Evolutionary conservation across 1,140 invertebrate species (phyloP).

Genomic region (Drosophila sp.): DNA sequence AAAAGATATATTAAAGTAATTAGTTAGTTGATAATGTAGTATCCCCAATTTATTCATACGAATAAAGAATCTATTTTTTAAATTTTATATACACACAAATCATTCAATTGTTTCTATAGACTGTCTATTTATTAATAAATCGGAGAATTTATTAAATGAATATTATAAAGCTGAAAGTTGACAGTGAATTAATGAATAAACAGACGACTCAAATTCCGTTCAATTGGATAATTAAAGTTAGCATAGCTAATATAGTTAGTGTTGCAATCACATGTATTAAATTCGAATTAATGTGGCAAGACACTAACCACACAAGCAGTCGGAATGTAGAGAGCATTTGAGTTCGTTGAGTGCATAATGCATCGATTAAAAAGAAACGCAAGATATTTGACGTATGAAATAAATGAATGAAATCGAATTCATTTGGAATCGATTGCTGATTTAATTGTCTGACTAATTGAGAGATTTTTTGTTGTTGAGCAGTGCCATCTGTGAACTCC

Average conservation of each 20-base stretch:
- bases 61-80: too few relatives aligned
- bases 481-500: constrained; percentile 61
- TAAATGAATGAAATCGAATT: constrained; percentile 61
- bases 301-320: constrained; percentile 11
- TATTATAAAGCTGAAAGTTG: not conserved
- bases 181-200: too few relatives aligned
- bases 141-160: too few relatives aligned
- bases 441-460: constrained; percentile 85
- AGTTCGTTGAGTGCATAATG: constrained; percentile 2
- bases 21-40: too few relatives aligned
- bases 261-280: not conserved
- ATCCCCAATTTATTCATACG: too few relatives aligned
- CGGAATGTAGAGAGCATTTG: not conserved
- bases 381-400: constrained; percentile 53
- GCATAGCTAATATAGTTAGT: constrained; percentile 4
- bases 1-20: not conserved
- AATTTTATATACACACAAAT: too few relatives aligned
- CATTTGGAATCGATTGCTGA: constrained; percentile 73
- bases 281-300: constrained; percentile 5
- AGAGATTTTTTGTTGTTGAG: constrained; percentile 84
- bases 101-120: too few relatives aligned
- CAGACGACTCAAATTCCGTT: too few relatives aligned
- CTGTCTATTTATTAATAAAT: too few relatives aligned
- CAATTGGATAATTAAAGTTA: not conserved
- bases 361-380: constrained; percentile 14